Evolutionary conservation across 2,113 vertebrate species (phyloP).

Genomic region (Acrocephalus kingi): DNA sequence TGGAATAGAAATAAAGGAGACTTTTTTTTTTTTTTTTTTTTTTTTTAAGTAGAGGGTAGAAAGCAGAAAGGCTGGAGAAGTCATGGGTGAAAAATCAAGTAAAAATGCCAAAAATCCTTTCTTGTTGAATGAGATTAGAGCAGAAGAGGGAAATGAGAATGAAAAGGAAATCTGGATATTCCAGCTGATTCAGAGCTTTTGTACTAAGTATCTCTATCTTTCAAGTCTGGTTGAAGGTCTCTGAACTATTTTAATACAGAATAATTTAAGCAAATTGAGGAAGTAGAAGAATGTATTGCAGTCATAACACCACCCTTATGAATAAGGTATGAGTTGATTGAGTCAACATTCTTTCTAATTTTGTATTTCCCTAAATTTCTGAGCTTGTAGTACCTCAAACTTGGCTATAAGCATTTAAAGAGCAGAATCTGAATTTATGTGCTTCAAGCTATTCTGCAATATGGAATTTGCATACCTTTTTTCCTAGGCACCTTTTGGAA

Average conservation of each 20-base stretch:
- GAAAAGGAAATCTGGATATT: background rate
- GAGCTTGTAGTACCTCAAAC: background rate
- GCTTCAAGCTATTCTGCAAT: background rate
- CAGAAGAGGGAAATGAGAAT: background rate
- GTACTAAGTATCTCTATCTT: background rate
- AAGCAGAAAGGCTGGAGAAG: background rate
- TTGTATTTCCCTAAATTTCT: background rate
- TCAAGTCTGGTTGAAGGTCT: background rate
- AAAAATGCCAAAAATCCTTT: background rate
- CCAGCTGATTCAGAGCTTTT: background rate
- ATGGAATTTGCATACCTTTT: background rate
- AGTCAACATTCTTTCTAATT: background rate
- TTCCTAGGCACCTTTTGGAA: background rate
- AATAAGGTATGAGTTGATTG: background rate
- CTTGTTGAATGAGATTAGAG: background rate
- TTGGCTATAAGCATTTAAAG: background rate
- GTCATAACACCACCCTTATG: background rate
- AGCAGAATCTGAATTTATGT: background rate
- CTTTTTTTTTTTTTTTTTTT: background rate
- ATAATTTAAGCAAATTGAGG: constrained; percentile 1
- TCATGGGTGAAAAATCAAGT: background rate
- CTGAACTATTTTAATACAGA: background rate
- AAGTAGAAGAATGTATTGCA: background rate
- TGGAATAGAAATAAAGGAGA: background rate
- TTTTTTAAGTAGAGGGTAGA: background rate